Evolutionary conservation across 2,797 vertebrate species (phyloP), one percentile per base, ranked within the genome.

Genomic region (Otus scops): DNA sequence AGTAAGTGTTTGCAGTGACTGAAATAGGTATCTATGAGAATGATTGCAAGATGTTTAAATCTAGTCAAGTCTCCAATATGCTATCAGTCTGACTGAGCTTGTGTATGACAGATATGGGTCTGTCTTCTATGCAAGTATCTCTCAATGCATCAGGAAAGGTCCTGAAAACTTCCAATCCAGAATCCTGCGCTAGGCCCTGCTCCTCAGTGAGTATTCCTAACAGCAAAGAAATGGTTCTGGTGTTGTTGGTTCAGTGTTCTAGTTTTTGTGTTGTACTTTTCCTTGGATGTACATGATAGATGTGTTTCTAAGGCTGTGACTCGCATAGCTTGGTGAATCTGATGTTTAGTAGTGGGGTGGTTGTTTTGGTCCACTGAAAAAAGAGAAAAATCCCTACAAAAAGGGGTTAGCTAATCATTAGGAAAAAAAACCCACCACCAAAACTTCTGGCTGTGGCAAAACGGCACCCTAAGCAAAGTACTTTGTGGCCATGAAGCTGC

Each of bases 101-200:
- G 0, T 27, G 5, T 36, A 9, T 22, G 38, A 36, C 21, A 65
- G 26, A 28, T n/a, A 8, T 2, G 5, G 2, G 5, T 41, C 32
- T 64, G 5, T 20, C 12, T 68, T 53, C 48, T 68, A 4, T 57
- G 45, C 15, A 20, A 28, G 12, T n/a, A 19, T 57, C 19, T 54
- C 24, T 51, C 22, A 14, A 2, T 10, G 9, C 13, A 6, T 36
- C n/a, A 20, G 24, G 4, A 78, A 77, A 51, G 2, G 30, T 24
- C 15, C 83, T 54, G 23, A 45, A 79, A 85, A 24, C 1, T 23
- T 57, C 5, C 73, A 23, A 13, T 19, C 7, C 63, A 19, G 38
- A 85, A 22, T 8, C 5, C 4, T 4, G 3, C 6, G 1, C 32
- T 93, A 63, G 41, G 20, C 18, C 7, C 10, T 47, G 32, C 28